Evolutionary conservation across 2,888 invertebrate species (phyloP), one percentile per base, ranked within the genome.

Genomic region (Osmoderma eremita): DNA sequence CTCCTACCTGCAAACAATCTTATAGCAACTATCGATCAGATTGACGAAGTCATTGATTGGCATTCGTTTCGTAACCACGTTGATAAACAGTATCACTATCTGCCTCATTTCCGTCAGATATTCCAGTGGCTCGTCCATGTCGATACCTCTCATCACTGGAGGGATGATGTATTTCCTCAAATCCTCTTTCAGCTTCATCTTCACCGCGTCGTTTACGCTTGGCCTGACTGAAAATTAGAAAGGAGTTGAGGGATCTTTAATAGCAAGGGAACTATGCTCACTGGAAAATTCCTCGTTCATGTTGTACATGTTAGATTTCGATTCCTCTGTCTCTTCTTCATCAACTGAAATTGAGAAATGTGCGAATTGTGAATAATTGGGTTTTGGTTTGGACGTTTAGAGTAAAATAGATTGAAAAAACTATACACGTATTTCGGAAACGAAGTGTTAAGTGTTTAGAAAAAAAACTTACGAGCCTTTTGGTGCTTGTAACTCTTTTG

Each of bases 51-150:
- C 80, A 13, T 76, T 77, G 18, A 83, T 82, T 0, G 82, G 79
- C 1, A 83, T 77, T 0, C 81, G 76, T 39, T 77, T 75, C 0
- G 84, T 84, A 50, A 87, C 81, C 6, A 90, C 83, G 73, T 90
- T 90, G 8, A 88, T 84, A 75, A 91, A 91, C 4, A 90, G 84
- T 20, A 91, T 88, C 0, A 89, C 88, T 3, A 91, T 88, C 69
- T 88, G 87, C 42, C 91, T 85, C 81, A 91, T 89, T 80, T 92
- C 91, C 0, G 91, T 90, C 5, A 92, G 80, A 78, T 89, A 90
- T 72, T 91, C 90, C 72, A 91, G 81, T 0, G 90, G 90, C 75
- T 91, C 88, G 67, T 88, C 85, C 71, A 87, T 84, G 70, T 89
- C 88, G 1, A 90, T 86, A 0, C 87, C 87, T 18, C 86, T 82